These are phyloP conservation scores for Misgurnus mizolepis DNA, from an alignment of 2,113 vertebrate species.

Conservation along the genomic window DNA sequence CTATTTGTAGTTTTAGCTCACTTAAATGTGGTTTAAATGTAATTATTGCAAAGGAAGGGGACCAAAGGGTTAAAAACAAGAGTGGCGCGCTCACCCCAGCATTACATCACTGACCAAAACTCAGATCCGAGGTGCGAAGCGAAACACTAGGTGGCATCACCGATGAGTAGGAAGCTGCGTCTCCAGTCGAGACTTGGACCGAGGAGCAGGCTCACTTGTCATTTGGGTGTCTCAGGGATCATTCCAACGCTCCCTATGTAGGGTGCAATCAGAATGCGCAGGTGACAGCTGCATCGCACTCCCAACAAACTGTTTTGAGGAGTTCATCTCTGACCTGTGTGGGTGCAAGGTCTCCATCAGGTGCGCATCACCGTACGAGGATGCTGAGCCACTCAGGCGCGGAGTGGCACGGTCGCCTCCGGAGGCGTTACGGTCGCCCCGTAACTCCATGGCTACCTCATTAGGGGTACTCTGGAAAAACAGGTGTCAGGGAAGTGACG, in stretches of 20 bases:
- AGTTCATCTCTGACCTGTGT: conserved; percentile 39
- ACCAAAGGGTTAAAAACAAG: conserved; percentile 42
- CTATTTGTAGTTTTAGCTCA: no score
- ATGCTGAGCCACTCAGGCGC: conserved; percentile 64
- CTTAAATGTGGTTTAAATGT: no score
- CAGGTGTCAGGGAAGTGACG: conserved; percentile 85
- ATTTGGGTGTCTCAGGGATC: conserved; percentile 46
- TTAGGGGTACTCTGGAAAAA: conserved; percentile 72
- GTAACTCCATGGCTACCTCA: conserved; percentile 75
- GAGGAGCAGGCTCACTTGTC: conserved; percentile 59
- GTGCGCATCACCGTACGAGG: conserved; percentile 22
- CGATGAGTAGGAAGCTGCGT: conserved; percentile 55
- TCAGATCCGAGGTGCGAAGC: conserved; percentile 53
- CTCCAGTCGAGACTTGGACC: conserved; percentile 66
- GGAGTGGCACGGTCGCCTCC: conserved; percentile 26
- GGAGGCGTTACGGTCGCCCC: conserved; percentile 61
- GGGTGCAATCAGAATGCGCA: conserved; percentile 30
- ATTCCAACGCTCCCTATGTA: conserved; percentile 28
- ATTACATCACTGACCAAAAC: conserved; percentile 64
- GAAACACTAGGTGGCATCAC: conserved; percentile 80
- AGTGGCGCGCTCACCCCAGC: conserved; percentile 39
- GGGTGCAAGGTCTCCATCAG: conserved; percentile 33
- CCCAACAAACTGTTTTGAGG: conserved; percentile 9
- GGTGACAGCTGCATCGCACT: conserved; percentile 40
- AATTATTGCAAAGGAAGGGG: not conserved